Conservation (phyloP, 2,888 invertebrate species). For the Pantelozetes paolii region DNA sequence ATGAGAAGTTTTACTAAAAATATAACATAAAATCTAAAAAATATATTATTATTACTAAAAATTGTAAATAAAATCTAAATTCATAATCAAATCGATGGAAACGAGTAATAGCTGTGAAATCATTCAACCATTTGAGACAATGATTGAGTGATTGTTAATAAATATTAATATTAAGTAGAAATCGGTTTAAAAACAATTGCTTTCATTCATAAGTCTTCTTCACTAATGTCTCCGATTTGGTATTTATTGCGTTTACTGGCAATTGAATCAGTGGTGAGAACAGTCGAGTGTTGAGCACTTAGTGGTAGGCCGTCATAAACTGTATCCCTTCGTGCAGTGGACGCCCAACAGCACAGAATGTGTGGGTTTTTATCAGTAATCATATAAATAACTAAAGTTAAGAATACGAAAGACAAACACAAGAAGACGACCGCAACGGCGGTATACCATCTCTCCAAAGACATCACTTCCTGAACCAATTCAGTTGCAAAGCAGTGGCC, state of each 20-base stretch:
- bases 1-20: background rate
- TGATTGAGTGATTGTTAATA: no score
- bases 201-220: constrained; percentile 37
- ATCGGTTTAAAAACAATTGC: background rate
- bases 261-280: background rate
- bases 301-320: constrained; percentile 24
- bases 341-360: constrained; percentile 26
- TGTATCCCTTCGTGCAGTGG: background rate
- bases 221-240: constrained; percentile 34
- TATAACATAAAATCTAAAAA: no score
- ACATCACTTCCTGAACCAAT: constrained; percentile 37
- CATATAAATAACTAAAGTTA: constrained; percentile 38
- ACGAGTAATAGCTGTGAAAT: no score
- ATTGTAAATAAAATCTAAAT: no score
- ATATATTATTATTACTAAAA: no score
- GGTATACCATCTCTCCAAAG: constrained; percentile 36
- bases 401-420: constrained; percentile 32
- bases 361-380: constrained; percentile 27
- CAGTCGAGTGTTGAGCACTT: background rate
- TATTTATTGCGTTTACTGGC: constrained; percentile 12
- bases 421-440: constrained; percentile 31
- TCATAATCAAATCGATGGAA: no score
- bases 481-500: constrained; percentile 42
- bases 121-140: background rate
- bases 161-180: no score